Evolutionary conservation across 1,140 invertebrate species (phyloP), one percentile per base, ranked within the genome.

Genomic region (Drosophila fuyamai): DNA sequence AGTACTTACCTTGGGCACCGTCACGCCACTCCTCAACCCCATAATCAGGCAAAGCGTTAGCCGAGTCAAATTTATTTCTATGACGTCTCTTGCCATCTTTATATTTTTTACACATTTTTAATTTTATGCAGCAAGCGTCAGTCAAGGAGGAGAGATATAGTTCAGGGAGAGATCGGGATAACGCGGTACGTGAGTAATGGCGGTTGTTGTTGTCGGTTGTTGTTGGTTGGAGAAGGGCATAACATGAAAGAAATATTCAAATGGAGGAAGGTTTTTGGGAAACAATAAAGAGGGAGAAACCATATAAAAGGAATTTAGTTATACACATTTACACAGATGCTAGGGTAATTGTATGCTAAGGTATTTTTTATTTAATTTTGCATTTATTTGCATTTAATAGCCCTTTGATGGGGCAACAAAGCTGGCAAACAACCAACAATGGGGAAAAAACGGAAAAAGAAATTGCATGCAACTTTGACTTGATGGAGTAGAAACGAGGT

Each of bases 11-110:
- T 89, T 89, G 84, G 73, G 89, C 90, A 85, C 90, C 89, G 78
- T 92, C 92, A 79, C 90, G 91, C 91, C 92, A 92, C 85, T 92
- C 92, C 84, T 92, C 91, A 81, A 92, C 90, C 68, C 91, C 91
- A 79, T 92, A 92, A 90, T 92, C 91, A 79, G 91, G 91, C 76
- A 92, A 77, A 79, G 91, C 90, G 81, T 89, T 89, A 63, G 84
- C 84, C 70, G 89, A 81, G 65, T 92, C 91, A 79, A 92, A 91
- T 92, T 92, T 92, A 91, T 92, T 91, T 86, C 89, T 90, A 90
- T 92, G 78, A 76, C 89, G 91, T 79, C 91, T 89, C 81, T 92
- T 92, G 77, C 85, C 91, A 88, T 89, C 91, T 92, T 86, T 77
- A 81, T 57, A 66, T 76, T 76, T 76, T 75, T 76, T 76, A 66